Base-by-base conservation (phyloP, 2,797 vertebrate species). In the Thunnus albacares region DNA sequence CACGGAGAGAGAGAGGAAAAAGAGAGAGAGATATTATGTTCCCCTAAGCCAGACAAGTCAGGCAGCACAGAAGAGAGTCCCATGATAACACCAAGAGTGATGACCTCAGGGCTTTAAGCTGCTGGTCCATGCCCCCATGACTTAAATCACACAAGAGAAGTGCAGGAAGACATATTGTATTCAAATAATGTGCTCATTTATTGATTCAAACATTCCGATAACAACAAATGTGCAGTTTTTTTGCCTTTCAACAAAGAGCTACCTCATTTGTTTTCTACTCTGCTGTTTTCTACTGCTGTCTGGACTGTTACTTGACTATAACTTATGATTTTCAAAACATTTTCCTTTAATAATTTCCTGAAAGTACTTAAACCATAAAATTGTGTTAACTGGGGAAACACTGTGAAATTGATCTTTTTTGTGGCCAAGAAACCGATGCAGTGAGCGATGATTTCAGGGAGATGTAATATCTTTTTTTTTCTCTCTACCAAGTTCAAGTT, bases 11-110 rank as follows among this genome's bases (percentile, higher is more conserved):
- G 68, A 15, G 45, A n/a, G 61, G 57, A 51, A 26, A 61, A 52
- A 71, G 26, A 18, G 75, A 52, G 49, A 75, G 55, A 73, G 63
- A 81, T 64, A 85, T 81, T 33, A 75, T 17, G 49, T 72, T 90
- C 80, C 76, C 74, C 10, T 47, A 35, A 84, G 87, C 84, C 79
- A 79, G 75, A 71, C 79, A 76, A 87, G 79, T 77, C 75, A 66
- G 43, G 80, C 68, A 30, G 78, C 75, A 78, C 53, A 53, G 75
- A 49, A 35, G 56, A 82, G 47, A 63, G 84, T 90, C 61, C 63
- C 71, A 51, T 45, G 81, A 80, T 81, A 84, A 85, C 85, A 79
- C 49, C 12, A 14, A 68, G 58, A 87, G 76, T 45, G 71, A 80
- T 55, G 68, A 86, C 86, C 76, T 71, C 63, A 12, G 71, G 72